These are phyloP conservation scores for Podiceps cristatus DNA, from an alignment of 2,113 vertebrate genomes.

Conservation along the genomic window DNA sequence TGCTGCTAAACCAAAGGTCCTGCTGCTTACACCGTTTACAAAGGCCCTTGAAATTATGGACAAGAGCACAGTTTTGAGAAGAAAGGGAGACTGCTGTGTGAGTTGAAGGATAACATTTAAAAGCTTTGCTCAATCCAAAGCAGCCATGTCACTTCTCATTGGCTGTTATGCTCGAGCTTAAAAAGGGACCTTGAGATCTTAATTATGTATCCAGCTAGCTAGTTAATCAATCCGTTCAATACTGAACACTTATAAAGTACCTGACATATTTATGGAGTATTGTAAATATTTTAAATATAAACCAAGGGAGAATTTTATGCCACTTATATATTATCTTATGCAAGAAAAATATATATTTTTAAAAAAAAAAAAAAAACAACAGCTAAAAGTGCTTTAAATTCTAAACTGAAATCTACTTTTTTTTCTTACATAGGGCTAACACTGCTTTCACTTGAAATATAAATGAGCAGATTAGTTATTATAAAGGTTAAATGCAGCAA, in stretches of 20 bases:
- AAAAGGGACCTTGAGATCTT: neutral
- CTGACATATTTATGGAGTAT: neutral
- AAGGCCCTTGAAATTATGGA: conserved; percentile 47
- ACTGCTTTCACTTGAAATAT: neutral
- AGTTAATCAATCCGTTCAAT: neutral
- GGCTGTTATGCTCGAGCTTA: neutral
- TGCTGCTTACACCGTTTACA: conserved; percentile 37
- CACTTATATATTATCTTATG: neutral
- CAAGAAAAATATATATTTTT: neutral
- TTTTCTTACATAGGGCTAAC: neutral
- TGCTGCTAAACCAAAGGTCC: conserved; percentile 36
- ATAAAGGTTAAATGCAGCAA: neutral
- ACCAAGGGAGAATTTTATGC: neutral
- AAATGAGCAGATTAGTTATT: neutral
- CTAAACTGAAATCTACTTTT: neutral
- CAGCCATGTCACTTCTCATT: neutral
- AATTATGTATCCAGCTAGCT: neutral
- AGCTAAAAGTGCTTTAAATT: neutral
- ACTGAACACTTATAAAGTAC: neutral
- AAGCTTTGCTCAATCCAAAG: conserved; percentile 24
- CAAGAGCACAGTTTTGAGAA: neutral
- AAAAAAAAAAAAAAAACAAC: neutral
- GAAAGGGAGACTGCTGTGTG: conserved; percentile 27
- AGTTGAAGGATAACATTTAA: conserved; percentile 42
- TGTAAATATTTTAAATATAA: neutral